These are phyloP conservation scores for Cottoperca gobio DNA, from an alignment of 2,797 vertebrate species.

Conservation along the genomic window DNA sequence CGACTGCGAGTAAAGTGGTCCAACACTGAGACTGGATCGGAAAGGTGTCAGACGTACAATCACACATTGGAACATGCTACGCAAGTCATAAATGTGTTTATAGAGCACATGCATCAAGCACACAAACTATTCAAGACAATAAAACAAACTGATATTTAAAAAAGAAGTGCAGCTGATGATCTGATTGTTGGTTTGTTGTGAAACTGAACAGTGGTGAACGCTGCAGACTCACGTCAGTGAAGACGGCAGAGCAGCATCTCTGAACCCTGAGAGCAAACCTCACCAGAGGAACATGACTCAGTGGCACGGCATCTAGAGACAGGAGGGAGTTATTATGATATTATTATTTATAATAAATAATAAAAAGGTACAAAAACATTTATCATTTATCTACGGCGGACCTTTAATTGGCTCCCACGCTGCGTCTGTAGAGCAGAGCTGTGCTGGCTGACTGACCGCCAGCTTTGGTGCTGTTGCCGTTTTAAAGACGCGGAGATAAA, in stretches of 20 bases:
- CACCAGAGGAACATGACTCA: constrained; percentile 58
- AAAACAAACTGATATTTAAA: not conserved
- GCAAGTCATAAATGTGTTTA: too few relatives aligned
- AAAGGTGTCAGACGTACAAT: not conserved
- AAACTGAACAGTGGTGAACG: not conserved
- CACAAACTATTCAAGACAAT: not conserved
- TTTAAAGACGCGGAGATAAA: constrained; percentile 76
- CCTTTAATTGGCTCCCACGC: constrained; percentile 75
- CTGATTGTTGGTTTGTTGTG: not conserved
- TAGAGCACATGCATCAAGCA: too few relatives aligned
- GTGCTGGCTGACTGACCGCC: not conserved
- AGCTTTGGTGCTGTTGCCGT: constrained; percentile 66
- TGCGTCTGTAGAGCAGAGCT: constrained; percentile 26
- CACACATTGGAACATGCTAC: not conserved
- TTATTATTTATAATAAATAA: too few relatives aligned
- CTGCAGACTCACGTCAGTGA: constrained; percentile 57
- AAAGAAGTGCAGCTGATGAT: not conserved
- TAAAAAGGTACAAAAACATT: not conserved
- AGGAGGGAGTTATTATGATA: not conserved
- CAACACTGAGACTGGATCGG: constrained; percentile 71
- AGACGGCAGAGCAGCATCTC: constrained; percentile 40
- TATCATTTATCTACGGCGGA: constrained; percentile 17
- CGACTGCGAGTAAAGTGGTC: constrained; percentile 56
- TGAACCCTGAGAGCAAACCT: constrained; percentile 70
- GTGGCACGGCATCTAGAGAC: constrained; percentile 54